Percentiles rank a stretch among this genome's conserved stretches.
Conservation (phyloP, 2,888 invertebrate genomes). For the Dorcus parallelipipedus region DNA sequence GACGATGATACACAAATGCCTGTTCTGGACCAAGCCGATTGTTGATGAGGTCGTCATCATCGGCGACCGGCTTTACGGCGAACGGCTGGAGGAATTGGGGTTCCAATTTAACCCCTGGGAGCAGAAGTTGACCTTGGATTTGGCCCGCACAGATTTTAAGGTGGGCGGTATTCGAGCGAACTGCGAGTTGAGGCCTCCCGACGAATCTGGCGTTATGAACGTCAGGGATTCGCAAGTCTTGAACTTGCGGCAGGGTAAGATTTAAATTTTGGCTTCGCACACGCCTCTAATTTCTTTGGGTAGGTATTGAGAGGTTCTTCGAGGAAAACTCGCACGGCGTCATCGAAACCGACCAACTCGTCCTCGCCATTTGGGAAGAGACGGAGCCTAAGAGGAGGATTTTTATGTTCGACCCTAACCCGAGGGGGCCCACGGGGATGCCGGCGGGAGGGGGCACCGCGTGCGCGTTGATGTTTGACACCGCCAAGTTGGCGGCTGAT, state of each 20-base stretch:
- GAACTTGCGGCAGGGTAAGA: slow-evolving; percentile 48
- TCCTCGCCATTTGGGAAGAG: slow-evolving; percentile 56
- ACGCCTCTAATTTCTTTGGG: slow-evolving; percentile 24
- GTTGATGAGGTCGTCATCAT: slow-evolving; percentile 54
- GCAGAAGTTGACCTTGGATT: slow-evolving; percentile 50
- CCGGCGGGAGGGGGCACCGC: slow-evolving; percentile 49
- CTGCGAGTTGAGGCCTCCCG: slow-evolving; percentile 49
- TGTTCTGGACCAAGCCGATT: slow-evolving; percentile 60
- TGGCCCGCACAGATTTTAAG: slow-evolving; percentile 46
- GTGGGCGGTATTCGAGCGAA: slow-evolving; percentile 49
- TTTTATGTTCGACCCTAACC: slow-evolving; percentile 60
- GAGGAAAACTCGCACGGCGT: slow-evolving; percentile 55
- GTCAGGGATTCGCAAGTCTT: slow-evolving; percentile 46
- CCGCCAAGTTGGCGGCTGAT: slow-evolving; percentile 50
- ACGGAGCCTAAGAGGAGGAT: slow-evolving; percentile 50
- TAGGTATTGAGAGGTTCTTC: slow-evolving; percentile 57
- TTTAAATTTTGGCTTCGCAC: neutral
- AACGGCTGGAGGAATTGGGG: slow-evolving; percentile 53
- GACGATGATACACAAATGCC: slow-evolving; percentile 56
- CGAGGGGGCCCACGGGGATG: slow-evolving; percentile 48
- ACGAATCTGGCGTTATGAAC: slow-evolving; percentile 52
- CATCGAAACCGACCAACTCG: slow-evolving; percentile 46
- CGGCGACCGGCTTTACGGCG: slow-evolving; percentile 52
- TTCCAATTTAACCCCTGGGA: slow-evolving; percentile 57
- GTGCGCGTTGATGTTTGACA: slow-evolving; percentile 54